Evolutionary conservation across 2,797 vertebrate genomes (phyloP).

Genomic region (Ctenosaura bakeri): DNA sequence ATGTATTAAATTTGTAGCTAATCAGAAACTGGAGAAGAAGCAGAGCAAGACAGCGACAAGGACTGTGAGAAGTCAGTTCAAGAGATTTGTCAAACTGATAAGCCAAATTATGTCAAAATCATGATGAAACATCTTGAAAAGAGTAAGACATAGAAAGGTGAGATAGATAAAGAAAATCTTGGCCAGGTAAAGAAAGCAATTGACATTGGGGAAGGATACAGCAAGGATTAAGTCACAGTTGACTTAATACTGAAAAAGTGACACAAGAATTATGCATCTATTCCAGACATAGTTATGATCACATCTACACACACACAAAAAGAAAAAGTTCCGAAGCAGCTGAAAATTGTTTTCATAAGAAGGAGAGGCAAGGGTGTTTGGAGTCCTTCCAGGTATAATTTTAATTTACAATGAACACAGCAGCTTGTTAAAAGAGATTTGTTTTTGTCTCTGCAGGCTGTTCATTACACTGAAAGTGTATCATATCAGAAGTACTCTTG

Average conservation of each 20-base stretch:
- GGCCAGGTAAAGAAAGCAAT: not conserved
- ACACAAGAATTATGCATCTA: not conserved
- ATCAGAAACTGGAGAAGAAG: not conserved
- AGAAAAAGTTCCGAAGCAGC: not conserved
- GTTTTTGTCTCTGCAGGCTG: not conserved
- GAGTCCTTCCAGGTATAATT: not conserved
- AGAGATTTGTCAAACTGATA: not conserved
- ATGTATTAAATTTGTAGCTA: not conserved
- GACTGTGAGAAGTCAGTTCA: not conserved
- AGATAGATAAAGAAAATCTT: not conserved
- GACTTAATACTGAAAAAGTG: not conserved
- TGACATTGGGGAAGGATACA: not conserved
- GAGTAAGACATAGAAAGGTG: not conserved
- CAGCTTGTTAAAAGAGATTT: not conserved
- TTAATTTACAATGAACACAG: not conserved
- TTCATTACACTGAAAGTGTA: not conserved
- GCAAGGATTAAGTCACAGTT: not conserved
- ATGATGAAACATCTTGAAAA: not conserved
- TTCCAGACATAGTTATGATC: not conserved
- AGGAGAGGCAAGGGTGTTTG: not conserved
- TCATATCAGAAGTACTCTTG: not conserved
- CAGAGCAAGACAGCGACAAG: not conserved
- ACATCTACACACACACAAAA: constrained; percentile 2
- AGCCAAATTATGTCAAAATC: not conserved
- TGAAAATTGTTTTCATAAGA: not conserved